phyloP scores from a whole-genome alignment of 2,113 vertebrate genomes.

The Macquaria australasica region DNA sequence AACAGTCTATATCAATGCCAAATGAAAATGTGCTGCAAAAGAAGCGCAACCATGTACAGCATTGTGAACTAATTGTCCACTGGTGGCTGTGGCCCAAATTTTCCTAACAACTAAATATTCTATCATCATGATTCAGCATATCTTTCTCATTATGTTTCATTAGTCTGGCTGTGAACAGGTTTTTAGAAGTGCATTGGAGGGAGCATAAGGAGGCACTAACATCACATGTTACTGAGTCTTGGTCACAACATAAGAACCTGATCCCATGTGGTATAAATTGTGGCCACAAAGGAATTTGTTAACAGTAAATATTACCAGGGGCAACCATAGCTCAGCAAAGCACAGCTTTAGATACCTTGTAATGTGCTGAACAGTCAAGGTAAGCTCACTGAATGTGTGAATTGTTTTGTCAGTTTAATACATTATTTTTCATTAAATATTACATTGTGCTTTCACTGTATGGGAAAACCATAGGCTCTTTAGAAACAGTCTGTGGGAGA shows the following conservation, averaged over 20 bases:
- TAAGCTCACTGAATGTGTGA: no score
- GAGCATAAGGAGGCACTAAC: not conserved
- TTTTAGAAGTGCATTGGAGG: not conserved
- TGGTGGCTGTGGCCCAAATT: not conserved
- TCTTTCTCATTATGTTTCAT: not conserved
- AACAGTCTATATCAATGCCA: not conserved
- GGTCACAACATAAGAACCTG: slow-evolving; percentile 6
- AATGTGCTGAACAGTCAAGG: not conserved
- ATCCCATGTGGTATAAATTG: not conserved
- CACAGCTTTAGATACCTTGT: not conserved
- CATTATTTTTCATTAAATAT: not conserved
- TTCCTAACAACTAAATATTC: not conserved
- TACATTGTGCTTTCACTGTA: not conserved
- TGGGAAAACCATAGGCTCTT: not conserved
- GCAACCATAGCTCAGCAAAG: slow-evolving; percentile 12
- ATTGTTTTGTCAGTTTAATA: not conserved
- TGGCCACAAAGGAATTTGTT: not conserved
- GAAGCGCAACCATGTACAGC: no score
- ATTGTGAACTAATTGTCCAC: not conserved
- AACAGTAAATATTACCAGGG: slow-evolving; percentile 17
- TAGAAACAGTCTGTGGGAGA: not conserved
- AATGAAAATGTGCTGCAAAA: not conserved
- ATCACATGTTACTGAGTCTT: not conserved
- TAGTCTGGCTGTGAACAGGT: not conserved
- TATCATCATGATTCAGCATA: not conserved